Base-by-base conservation (phyloP, 37 sponge, comb jelly and placozoan species). In the Aplysina aerophoba region DNA sequence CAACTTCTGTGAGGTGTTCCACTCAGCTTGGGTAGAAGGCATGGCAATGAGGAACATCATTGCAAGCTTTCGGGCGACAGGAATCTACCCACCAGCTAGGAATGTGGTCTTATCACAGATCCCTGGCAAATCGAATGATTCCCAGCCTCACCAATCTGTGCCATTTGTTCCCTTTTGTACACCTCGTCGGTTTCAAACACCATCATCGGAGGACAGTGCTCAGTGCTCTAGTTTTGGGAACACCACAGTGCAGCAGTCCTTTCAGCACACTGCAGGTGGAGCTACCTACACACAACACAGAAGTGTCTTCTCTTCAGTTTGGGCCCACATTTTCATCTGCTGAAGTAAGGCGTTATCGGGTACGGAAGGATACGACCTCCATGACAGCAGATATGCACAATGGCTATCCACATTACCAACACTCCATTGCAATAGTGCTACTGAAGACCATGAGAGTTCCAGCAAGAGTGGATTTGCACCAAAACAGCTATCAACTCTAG, bases 151-250 rank as follows among this genome's bases (percentile, higher is more conserved):
- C 39, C 38, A 15, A 73, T 15, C 35, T 73, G 74, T 73, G 35
- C 74, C 74, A 73, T 73, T 73, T 19, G 74, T 73, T 73, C 74
- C 74, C 22, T 73, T 73, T 31, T 73, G 74, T 19, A 73, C 74
- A 30, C 74, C 74, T 73, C 41, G 74, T 73, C 74, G 39, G 35
- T 41, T 13, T 11, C 74, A 15, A 73, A 38, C 30, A 37, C 38
- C 74, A 30, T 58, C 59, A 58, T 58, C 15, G 17, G 38, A 33
- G 14, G 74, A 73, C 74, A 24, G 69, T 22, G 59, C 59, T 58
- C 59, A 20, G 19, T 58, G 30, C 11, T 28, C 73, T 37, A 4
- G 27, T 28, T 13, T 28, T 25, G 13, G 22, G 25, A n/a, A 58
- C 59, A 58, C 69, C 22, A 67, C 69, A 67, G 69, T 22, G 27